A percentile compares a stretch with the other conserved stretches of the same genome.
Evolutionary conservation across 2,797 vertebrate genomes (phyloP).

Genomic region (Rhinichthys osculus): DNA sequence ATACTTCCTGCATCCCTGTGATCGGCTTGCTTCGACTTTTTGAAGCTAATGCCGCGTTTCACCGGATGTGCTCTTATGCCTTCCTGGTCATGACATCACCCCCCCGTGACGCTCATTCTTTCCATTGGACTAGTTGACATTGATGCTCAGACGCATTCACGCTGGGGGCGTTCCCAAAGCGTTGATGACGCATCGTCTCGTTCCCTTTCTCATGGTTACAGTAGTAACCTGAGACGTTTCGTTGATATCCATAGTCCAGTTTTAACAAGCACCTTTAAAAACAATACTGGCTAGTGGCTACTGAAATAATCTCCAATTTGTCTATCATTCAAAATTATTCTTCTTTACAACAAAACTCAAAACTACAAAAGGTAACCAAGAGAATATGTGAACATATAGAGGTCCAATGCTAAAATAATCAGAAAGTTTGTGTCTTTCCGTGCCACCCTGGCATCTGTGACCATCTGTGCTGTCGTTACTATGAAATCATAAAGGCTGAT

Average conservation of each 20-base stretch:
- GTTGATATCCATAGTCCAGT: background rate
- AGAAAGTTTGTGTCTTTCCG: constrained; percentile 46
- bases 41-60: too few relatives aligned
- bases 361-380: background rate
- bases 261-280: background rate
- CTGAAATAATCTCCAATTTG: background rate
- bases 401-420: constrained; percentile 20
- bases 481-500: constrained; percentile 52
- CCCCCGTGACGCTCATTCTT: too few relatives aligned
- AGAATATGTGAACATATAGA: background rate
- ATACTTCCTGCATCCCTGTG: too few relatives aligned
- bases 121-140: too few relatives aligned
- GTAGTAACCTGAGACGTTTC: too few relatives aligned
- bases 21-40: too few relatives aligned
- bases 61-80: too few relatives aligned
- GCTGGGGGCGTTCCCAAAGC: too few relatives aligned
- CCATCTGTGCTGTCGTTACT: constrained; percentile 69
- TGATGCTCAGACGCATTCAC: too few relatives aligned
- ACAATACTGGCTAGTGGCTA: background rate
- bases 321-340: background rate
- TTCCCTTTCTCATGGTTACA: too few relatives aligned
- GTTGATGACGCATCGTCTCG: too few relatives aligned
- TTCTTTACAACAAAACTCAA: background rate
- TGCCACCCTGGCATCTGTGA: constrained; percentile 68
- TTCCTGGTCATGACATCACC: too few relatives aligned